A percentile compares a stretch with the other conserved stretches of the same genome.
Conservation (phyloP, 30 jellyfish, hydroid and myxozoan genomes). For the Nemopilema nomurai region DNA sequence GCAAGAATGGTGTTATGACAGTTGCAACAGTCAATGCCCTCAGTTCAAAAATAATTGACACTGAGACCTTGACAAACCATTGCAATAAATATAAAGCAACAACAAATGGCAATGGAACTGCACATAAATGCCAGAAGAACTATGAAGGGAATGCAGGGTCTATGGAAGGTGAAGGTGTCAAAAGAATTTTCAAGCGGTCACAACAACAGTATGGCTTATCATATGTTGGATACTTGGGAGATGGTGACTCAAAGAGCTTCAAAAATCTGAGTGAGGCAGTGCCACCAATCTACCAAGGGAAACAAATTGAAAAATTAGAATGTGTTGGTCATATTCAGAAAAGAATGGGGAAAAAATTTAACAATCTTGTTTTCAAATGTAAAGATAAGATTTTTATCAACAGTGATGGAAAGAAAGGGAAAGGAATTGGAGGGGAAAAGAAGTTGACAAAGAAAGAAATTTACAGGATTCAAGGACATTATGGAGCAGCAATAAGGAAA, state of each 20-base stretch:
- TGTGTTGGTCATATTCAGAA: neutral
- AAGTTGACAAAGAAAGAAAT: conserved; percentile 29
- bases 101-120: conserved; percentile 4
- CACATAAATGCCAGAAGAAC: conserved; percentile 3
- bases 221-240: conserved; percentile 2
- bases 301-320: neutral
- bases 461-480: conserved; percentile 35
- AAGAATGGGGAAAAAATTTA: neutral
- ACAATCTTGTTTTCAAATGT: neutral
- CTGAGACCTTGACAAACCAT: conserved; percentile 8
- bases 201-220: conserved; percentile 8
- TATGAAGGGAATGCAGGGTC: conserved; percentile 6
- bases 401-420: neutral
- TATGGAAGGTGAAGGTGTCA: conserved; percentile 1
- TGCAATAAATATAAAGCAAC: conserved; percentile 3
- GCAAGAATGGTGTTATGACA: conserved; percentile 20
- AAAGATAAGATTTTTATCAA: neutral
- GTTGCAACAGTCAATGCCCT: conserved; percentile 21
- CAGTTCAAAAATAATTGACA: conserved; percentile 3
- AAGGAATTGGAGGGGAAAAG: conserved; percentile 34
- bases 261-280: neutral
- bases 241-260: conserved; percentile 6
- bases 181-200: conserved; percentile 1
- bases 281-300: neutral
- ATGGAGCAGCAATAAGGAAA: conserved; percentile 49